Base-by-base conservation (phyloP, 2,797 vertebrate genomes). In the Coregonus ussuriensis region DNA sequence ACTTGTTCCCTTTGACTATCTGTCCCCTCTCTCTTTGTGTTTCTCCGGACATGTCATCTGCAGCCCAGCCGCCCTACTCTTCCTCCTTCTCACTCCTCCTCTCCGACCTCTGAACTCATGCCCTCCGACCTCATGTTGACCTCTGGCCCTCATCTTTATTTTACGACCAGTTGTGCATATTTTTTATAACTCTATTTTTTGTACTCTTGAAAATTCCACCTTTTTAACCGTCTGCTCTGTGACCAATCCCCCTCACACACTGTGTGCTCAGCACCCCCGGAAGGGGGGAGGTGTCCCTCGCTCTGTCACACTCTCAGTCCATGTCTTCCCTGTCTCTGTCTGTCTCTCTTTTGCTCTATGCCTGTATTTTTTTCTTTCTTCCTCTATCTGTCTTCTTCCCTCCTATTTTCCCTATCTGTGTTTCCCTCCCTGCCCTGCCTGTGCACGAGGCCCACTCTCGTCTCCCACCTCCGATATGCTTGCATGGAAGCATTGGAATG, bases 101-200 rank as follows among this genome's bases (percentile, higher is more conserved):
- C 95, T 96, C 92, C 92, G 93, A 95, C 94, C 93, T 96, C 93
- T 95, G 95, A 96, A 93, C 93, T 96, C 95, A 94, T 93, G 92
- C 92, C 59, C 59, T 63, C 59, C 88, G 92, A 93, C 92, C 91
- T 95, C 94, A 94, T 91, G 91, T 93, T 93, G 94, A 95, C 93
- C 93, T 94, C 93, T 92, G 94, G 93, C 87, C 89, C 91, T 93
- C 89, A 93, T 92, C 86, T 89, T 82, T 35, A 73, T 78, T 81
- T 75, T 88, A 85, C 84, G 77, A 88, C 80, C 86, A 89, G 87
- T 88, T 52, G 81, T 91, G 89, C 41, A 91, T 21, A 3, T 29
- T 88, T 90, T 89, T 89, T 37, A 5, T 21, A 52, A 41, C 29
- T 9, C 11, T 76, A 62, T 56, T 66, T 88, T 71, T 85, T 79